These are phyloP conservation scores for Gymnoscelis rufifasciata DNA, from an alignment of 2,888 invertebrate species.

Conservation along the genomic window DNA sequence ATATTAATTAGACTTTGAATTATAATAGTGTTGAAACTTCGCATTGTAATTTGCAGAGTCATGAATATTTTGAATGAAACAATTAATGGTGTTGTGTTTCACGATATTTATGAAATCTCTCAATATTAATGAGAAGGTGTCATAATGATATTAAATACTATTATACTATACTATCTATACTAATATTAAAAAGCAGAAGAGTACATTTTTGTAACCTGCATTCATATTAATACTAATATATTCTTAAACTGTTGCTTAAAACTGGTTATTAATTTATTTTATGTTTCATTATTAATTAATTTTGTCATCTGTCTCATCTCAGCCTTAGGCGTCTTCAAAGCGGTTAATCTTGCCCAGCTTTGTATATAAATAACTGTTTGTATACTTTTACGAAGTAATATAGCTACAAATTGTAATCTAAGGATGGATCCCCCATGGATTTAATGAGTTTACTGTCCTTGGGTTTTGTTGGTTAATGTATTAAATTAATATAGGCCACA, in stretches of 20 bases:
- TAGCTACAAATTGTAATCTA: neutral
- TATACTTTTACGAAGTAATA: constrained; percentile 15
- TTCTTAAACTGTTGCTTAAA: too few species aligned
- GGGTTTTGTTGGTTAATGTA: too few species aligned
- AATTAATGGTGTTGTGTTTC: too few species aligned
- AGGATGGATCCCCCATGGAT: neutral
- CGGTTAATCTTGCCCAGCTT: constrained; percentile 31
- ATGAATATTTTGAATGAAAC: neutral
- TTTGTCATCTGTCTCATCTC: constrained; percentile 10
- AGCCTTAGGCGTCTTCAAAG: constrained; percentile 19
- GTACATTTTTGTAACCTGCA: too few species aligned
- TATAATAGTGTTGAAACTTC: neutral
- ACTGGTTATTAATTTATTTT: too few species aligned
- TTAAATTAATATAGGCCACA: too few species aligned
- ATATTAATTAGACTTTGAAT: neutral
- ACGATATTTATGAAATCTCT: too few species aligned
- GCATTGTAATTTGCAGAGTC: neutral
- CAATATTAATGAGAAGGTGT: too few species aligned
- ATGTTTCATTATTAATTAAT: constrained; percentile 16
- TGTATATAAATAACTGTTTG: constrained; percentile 38
- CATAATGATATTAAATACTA: too few species aligned
- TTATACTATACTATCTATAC: too few species aligned
- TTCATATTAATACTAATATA: too few species aligned
- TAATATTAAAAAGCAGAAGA: too few species aligned
- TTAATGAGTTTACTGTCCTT: neutral